Conservation (phyloP, 2,888 invertebrate species). For the Eubasilissa splendida region DNA sequence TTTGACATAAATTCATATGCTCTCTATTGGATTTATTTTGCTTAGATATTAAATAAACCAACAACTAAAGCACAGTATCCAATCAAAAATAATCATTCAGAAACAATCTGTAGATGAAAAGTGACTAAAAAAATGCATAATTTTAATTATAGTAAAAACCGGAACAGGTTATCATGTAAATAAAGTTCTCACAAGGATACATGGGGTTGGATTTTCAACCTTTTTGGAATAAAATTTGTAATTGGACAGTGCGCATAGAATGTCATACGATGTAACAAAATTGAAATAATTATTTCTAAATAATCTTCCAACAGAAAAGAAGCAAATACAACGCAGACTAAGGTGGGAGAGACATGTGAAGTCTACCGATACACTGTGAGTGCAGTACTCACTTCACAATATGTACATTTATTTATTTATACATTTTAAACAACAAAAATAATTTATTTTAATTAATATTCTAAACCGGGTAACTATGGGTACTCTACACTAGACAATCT, state of each 20-base stretch:
- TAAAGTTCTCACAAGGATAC: too few relatives aligned
- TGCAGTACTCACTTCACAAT: slow-evolving; percentile 33
- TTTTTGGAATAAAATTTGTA: not conserved
- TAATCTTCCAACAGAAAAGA: slow-evolving; percentile 22
- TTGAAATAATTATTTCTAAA: slow-evolving; percentile 25
- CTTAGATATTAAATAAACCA: slow-evolving; percentile 32
- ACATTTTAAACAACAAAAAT: slow-evolving; percentile 51
- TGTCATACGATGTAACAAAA: not conserved
- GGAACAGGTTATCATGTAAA: too few relatives aligned
- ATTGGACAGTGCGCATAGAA: not conserved
- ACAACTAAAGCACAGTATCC: slow-evolving; percentile 23
- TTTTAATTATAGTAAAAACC: too few relatives aligned
- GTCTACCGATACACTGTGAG: slow-evolving; percentile 12
- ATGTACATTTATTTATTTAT: slow-evolving; percentile 48
- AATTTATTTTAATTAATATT: slow-evolving; percentile 49
- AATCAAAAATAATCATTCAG: slow-evolving; percentile 8
- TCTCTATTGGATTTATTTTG: slow-evolving; percentile 11
- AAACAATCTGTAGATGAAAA: not conserved
- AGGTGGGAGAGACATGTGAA: slow-evolving; percentile 7
- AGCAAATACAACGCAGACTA: not conserved
- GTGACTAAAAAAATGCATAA: not conserved
- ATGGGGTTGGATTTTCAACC: too few relatives aligned
- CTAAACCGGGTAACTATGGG: slow-evolving; percentile 48
- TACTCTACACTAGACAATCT: slow-evolving; percentile 44
- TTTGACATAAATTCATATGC: slow-evolving; percentile 42